Conservation (phyloP, 2,113 vertebrate species). For the Macrotis lagotis region DNA sequence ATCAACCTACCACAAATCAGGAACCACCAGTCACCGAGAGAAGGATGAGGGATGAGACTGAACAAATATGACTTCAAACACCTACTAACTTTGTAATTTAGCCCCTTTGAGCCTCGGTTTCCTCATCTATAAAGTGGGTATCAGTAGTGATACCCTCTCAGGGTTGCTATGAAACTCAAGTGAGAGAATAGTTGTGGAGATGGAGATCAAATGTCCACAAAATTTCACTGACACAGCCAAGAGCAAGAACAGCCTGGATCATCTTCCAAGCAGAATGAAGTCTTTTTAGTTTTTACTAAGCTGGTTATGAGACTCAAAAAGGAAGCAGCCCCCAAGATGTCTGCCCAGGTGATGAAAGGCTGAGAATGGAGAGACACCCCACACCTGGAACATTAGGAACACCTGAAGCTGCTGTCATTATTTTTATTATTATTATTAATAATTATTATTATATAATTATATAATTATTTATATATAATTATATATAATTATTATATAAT, state of each 20-base stretch:
- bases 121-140: neutral
- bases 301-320: neutral
- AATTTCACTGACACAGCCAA: constrained; percentile 26
- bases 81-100: neutral
- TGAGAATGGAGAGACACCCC: too few species aligned
- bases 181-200: neutral
- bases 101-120: neutral
- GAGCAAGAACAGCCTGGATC: neutral
- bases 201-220: constrained; percentile 44
- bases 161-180: neutral
- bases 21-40: neutral
- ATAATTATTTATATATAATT: too few species aligned
- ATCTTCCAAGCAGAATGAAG: too few species aligned
- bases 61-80: neutral
- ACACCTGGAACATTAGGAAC: neutral
- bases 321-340: constrained; percentile 1
- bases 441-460: too few species aligned
- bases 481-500: too few species aligned
- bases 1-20: constrained; percentile 5
- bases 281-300: too few species aligned
- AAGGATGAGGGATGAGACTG: neutral
- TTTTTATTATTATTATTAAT: too few species aligned
- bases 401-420: constrained; percentile 5
- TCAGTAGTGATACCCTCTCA: neutral
- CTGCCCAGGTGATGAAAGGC: too few species aligned